Evolutionary conservation across 37 sponge, comb jelly and placozoan genomes (phyloP), one percentile per base, ranked within the genome.

Genomic region (Chondrosia reniformis): DNA sequence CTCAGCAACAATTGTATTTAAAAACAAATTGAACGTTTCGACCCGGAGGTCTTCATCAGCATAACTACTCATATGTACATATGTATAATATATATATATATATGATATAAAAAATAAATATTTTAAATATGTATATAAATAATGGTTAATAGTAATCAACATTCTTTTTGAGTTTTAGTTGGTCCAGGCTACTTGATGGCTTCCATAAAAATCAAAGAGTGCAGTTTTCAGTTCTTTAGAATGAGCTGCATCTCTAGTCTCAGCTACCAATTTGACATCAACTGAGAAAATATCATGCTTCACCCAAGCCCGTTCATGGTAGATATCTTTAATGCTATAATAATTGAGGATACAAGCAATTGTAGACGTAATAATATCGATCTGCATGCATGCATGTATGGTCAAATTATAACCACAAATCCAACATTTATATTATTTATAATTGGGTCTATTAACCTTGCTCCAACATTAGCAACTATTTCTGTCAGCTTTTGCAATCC

Each of bases 261-360:
- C 89, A 38, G 80, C 84, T 30, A 84, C 84, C 69, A 80, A 74
- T 34, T 84, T 71, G 45, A 90, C 95, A 79, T 91, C 85, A 0
- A 94, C 95, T 40, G 81, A 44, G 43, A 80, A 85, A 25, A 94
- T 85, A 73, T 89, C 89, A 39, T 74, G 79, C n/a, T 85, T 66
- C 37, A 91, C 57, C 95, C 95, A 94, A 9, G 95, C 88, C 55
- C 95, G 62, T 69, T 94, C 95, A 55, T 94, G 95, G 6, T 83
- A 44, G 33, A 94, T 94, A 38, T 94, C 95, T 77, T 91, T 90
- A 32, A 93, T 87, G 86, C 90, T 93, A 74, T 33, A 75, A 15
- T 27, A 37, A 9, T 27, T 30, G 36, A 75, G 1, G 55, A 2
- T 36, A 9, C 5, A 33, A 21, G 3, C 75, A 74, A 22, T 2